Evolutionary conservation across 2,888 invertebrate species (phyloP).

Genomic region (Polymixis lichenea): DNA sequence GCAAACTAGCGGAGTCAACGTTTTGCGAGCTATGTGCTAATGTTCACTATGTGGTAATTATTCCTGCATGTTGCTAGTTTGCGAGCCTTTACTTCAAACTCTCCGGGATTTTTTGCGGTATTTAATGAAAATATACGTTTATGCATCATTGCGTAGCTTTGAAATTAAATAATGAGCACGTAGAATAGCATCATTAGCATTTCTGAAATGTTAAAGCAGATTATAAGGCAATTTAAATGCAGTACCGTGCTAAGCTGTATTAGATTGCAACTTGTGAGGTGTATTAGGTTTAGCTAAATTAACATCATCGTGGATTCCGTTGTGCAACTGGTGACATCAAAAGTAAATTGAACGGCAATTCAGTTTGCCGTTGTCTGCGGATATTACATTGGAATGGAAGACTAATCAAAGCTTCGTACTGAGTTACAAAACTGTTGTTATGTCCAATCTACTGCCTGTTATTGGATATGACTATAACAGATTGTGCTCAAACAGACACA

Average conservation of each 20-base stretch:
- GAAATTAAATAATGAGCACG: slow-evolving; percentile 47
- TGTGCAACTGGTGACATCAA: slow-evolving; percentile 61
- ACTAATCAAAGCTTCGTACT: slow-evolving; percentile 52
- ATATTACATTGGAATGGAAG: slow-evolving; percentile 50
- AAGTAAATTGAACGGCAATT: slow-evolving; percentile 59
- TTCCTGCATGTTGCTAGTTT: slow-evolving; percentile 68
- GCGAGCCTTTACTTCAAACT: slow-evolving; percentile 58
- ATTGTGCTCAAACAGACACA: slow-evolving; percentile 37
- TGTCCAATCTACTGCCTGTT: slow-evolving; percentile 35
- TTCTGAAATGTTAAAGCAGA: slow-evolving; percentile 34
- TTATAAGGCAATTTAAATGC: slow-evolving; percentile 33
- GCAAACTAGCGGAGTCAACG: slow-evolving; percentile 65
- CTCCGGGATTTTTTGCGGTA: slow-evolving; percentile 49
- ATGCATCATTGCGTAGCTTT: slow-evolving; percentile 55
- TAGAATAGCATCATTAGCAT: slow-evolving; percentile 40
- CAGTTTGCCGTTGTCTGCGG: slow-evolving; percentile 45
- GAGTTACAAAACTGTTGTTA: slow-evolving; percentile 47
- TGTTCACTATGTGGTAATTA: slow-evolving; percentile 69
- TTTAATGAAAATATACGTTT: slow-evolving; percentile 58
- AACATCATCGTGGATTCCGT: slow-evolving; percentile 32
- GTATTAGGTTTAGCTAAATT: slow-evolving; percentile 42
- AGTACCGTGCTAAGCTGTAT: slow-evolving; percentile 34
- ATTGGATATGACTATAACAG: slow-evolving; percentile 36
- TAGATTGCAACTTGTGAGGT: slow-evolving; percentile 40
- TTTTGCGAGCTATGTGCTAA: slow-evolving; percentile 69